Base-by-base conservation (phyloP, 2,888 invertebrate genomes). In the Drosophila melanosoma region DNA sequence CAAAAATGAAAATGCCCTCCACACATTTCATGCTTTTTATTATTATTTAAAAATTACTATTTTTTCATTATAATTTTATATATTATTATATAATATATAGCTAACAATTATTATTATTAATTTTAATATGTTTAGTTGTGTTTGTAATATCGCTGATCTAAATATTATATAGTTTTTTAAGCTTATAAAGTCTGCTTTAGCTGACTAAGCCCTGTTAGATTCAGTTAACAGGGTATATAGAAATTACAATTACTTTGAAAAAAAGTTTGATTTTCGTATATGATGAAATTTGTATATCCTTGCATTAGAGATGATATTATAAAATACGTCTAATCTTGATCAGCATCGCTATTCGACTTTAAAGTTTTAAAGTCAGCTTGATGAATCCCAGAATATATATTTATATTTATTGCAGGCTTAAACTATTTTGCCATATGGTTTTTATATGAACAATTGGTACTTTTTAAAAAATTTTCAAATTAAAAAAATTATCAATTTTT, bases 401-500 rank as follows among this genome's bases (percentile, higher is more conserved):
- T 3, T 7, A 45, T 20, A 20, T 15, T 20, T 20, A 20, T 3
- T 15, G 12, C 45, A 7, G 20, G 7, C 20, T 0, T 20, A 12
- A 7, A 45, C 20, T 15, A 7, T 45, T 20, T 20, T 12, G 12
- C 1, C 3, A 12, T 42, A 20, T 7, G 12, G 12, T 1, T 20
- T 12, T 7, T 20, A 20, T 20, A 5, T 12, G 3, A 42, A 12
- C 7, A 42, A 7, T 29, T 29, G 5, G 1, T 6, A 29, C 6
- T 29, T 29, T 29, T 23, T 23, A 7, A 3, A 15, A 26, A 29
- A 29, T 6, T 29, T 29, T 23, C 15, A 3, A 3, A 15, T 15
- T 7, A 20, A 1, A 15, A 7, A 15, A 15, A 45, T 4, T 0
- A 20, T 15, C 1, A 0, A 20, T 3, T 45, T 45, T 20, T 12